Evolutionary conservation across 2,888 invertebrate genomes (phyloP).

Genomic region (Glyphotaelius pellucidus): DNA sequence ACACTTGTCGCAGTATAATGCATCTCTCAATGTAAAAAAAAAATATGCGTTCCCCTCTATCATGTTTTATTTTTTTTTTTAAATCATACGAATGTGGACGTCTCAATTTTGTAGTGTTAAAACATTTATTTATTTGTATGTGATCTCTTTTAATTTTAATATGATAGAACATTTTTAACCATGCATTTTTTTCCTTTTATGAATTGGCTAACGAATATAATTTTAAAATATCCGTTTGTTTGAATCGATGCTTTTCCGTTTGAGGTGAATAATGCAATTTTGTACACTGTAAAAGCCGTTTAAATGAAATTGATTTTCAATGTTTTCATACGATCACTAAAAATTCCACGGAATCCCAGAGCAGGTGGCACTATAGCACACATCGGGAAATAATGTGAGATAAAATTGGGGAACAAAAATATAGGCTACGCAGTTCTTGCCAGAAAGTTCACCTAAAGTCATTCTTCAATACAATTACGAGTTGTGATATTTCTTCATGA

Average conservation of each 20-base stretch:
- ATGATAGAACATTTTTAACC: neutral
- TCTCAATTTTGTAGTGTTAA: neutral
- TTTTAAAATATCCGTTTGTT: neutral
- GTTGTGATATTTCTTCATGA: too few relatives aligned
- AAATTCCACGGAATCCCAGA: neutral
- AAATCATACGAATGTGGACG: neutral
- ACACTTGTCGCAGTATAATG: conserved; percentile 40
- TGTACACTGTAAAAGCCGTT: neutral
- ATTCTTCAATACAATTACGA: too few relatives aligned
- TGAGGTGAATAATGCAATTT: neutral
- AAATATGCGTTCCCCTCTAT: neutral
- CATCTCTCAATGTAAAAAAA: neutral
- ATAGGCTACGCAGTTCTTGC: neutral
- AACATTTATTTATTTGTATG: neutral
- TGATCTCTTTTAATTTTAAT: neutral
- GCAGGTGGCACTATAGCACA: neutral
- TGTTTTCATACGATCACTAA: neutral
- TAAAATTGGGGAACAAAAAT: neutral
- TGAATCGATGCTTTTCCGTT: neutral
- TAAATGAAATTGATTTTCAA: neutral
- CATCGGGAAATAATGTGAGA: neutral
- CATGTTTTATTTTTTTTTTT: conserved; percentile 5
- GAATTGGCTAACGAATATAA: neutral
- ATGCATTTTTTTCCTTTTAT: neutral
- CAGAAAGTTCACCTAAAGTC: neutral